Evolutionary conservation across 2,113 vertebrate genomes (phyloP).

Genomic region (Peucedramus taeniatus): DNA sequence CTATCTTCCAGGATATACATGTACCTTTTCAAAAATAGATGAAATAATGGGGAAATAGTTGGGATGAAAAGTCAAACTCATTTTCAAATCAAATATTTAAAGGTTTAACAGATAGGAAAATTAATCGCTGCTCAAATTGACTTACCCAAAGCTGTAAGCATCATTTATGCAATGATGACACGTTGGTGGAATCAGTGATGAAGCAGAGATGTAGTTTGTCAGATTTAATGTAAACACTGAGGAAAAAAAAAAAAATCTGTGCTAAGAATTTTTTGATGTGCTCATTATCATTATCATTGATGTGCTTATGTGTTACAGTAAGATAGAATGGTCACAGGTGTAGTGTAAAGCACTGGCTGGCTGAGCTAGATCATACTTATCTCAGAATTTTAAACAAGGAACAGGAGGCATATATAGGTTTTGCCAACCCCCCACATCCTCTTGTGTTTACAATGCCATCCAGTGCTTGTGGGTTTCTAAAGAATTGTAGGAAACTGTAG

Average conservation of each 20-base stretch:
- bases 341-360: background rate
- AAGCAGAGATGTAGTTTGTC: background rate
- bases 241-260: background rate
- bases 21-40: background rate
- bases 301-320: background rate
- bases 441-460: background rate
- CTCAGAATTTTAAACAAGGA: background rate
- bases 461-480: background rate
- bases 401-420: background rate
- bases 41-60: background rate
- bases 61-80: background rate
- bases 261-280: background rate
- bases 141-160: background rate
- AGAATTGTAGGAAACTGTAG: background rate
- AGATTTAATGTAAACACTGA: background rate
- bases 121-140: background rate
- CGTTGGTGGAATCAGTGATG: background rate
- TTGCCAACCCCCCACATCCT: background rate
- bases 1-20: background rate
- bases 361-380: background rate
- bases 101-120: background rate
- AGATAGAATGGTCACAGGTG: background rate
- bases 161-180: background rate
- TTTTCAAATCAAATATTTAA: constrained; percentile 20
- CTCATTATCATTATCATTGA: too few species aligned